These are phyloP conservation scores for Chelidonichthys spinosus DNA, from an alignment of 2,797 vertebrate species.

Conservation along the genomic window DNA sequence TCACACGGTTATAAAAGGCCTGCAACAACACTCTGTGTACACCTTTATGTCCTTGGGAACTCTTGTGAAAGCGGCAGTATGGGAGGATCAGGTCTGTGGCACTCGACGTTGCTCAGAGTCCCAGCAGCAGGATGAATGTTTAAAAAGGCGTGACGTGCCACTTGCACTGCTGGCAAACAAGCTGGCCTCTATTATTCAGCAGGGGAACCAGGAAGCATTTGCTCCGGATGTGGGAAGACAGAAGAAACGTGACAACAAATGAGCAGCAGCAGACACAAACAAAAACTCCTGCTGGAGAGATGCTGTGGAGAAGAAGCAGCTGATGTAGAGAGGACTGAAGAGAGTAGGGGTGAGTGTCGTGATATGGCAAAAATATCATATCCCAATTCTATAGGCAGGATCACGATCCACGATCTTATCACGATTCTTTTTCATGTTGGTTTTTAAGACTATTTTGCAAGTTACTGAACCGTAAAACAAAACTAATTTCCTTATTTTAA, in stretches of 20 bases:
- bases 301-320: neutral
- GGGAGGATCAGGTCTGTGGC: constrained; percentile 24
- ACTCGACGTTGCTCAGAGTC: constrained; percentile 25
- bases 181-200: constrained; percentile 57
- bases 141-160: constrained; percentile 51
- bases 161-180: constrained; percentile 59
- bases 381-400: too few relatives aligned
- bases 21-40: neutral
- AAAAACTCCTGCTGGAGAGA: constrained; percentile 13
- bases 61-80: constrained; percentile 12
- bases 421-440: too few relatives aligned
- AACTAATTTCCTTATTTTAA: too few relatives aligned
- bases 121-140: constrained; percentile 54
- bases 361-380: too few relatives aligned
- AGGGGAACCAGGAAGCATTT: constrained; percentile 30
- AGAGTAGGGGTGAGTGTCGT: too few relatives aligned
- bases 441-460: too few relatives aligned
- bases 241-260: constrained; percentile 7
- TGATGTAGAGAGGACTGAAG: constrained; percentile 28
- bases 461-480: too few relatives aligned
- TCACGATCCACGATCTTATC: too few relatives aligned
- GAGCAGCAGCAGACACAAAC: constrained; percentile 13
- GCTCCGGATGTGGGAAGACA: neutral
- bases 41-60: constrained; percentile 12
- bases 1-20: neutral